Conservation (phyloP, 2,888 invertebrate species). For the Gasteruption jaculator region DNA sequence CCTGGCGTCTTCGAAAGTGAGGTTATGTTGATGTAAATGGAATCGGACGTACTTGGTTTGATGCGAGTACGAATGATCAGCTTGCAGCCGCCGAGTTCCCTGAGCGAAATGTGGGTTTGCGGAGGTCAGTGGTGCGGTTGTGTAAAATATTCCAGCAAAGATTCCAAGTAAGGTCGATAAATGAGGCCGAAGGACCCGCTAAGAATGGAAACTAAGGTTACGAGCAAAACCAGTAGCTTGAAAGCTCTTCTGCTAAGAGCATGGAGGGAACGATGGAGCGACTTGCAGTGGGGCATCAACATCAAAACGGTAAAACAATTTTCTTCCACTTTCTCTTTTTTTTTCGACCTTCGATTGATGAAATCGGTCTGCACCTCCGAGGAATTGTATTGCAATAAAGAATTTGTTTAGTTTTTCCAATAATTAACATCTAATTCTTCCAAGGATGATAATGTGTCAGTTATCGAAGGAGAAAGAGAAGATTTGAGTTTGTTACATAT, state of each 20-base stretch:
- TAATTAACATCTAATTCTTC: not conserved
- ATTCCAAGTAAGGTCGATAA: too few species aligned
- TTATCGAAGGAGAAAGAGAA: too few species aligned
- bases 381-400: not conserved
- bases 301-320: constrained; percentile 72
- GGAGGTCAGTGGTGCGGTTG: too few species aligned
- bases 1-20: too few species aligned
- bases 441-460: not conserved
- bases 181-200: too few species aligned
- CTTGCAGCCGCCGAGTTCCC: too few species aligned
- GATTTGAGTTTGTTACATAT: too few species aligned
- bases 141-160: too few species aligned
- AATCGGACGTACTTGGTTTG: too few species aligned
- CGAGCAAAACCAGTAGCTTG: constrained; percentile 76
- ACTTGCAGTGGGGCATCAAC: constrained; percentile 93
- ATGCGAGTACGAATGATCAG: too few species aligned
- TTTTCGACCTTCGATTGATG: not conserved
- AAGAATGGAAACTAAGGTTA: constrained; percentile 75
- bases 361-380: not conserved
- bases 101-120: too few species aligned
- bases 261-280: constrained; percentile 94
- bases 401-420: not conserved
- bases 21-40: too few species aligned
- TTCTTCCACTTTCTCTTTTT: not conserved
- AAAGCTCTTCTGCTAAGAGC: constrained; percentile 79